A percentile compares a stretch with the other conserved stretches of the same genome.
These are phyloP conservation scores for Oopsacas minuta DNA, from an alignment of 37 sponge, comb jelly and placozoan species.

Conservation along the genomic window DNA sequence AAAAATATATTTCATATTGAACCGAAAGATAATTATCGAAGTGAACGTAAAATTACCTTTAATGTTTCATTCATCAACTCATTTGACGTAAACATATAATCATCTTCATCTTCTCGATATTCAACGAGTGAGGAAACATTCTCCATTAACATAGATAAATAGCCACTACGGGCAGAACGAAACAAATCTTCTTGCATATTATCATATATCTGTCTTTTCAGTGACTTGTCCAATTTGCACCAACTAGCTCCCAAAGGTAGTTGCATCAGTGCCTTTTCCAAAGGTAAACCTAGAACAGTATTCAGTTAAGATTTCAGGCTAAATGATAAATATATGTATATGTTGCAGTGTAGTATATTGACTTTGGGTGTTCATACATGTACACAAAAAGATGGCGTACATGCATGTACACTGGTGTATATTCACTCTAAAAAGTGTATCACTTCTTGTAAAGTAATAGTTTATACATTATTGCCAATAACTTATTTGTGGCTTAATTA, in stretches of 20 bases:
- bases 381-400: too few relatives aligned
- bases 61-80: background rate
- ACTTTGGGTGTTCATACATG: too few relatives aligned
- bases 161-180: background rate
- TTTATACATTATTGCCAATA: too few relatives aligned
- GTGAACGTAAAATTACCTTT: background rate
- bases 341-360: too few relatives aligned
- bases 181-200: background rate
- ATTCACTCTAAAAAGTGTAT: too few relatives aligned
- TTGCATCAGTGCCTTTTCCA: background rate
- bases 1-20: too few relatives aligned
- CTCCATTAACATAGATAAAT: conserved; percentile 5
- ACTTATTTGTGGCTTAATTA: too few relatives aligned
- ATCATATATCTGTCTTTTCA: background rate
- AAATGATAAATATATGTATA: too few relatives aligned
- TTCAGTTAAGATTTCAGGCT: background rate
- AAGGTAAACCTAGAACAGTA: background rate
- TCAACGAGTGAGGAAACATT: background rate
- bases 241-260: conserved; percentile 5
- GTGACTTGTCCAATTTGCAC: background rate
- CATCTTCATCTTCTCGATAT: background rate
- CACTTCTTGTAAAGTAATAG: too few relatives aligned
- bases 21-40: too few relatives aligned
- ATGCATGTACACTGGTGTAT: too few relatives aligned
- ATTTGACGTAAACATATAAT: background rate